A percentile compares a stretch with the other conserved stretches of the same genome.
Evolutionary conservation across 1,140 invertebrate genomes (phyloP).

Genomic region (Eueides isabella): DNA sequence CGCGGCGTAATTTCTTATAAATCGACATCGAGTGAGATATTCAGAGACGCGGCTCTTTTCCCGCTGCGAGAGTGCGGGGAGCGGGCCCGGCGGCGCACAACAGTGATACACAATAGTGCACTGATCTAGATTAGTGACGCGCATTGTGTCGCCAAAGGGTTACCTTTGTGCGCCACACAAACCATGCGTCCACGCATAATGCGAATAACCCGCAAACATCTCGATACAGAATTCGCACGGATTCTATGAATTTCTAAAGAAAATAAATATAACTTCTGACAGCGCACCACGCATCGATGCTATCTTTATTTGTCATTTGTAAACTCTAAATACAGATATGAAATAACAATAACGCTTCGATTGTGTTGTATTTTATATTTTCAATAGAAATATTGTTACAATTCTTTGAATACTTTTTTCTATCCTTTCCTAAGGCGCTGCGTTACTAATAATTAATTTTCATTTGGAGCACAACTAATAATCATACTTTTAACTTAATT

Average conservation of each 20-base stretch:
- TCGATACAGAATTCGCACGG: slow-evolving; percentile 72
- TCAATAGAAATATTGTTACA: slow-evolving; percentile 28
- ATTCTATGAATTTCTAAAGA: slow-evolving; percentile 81
- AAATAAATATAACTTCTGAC: slow-evolving; percentile 82
- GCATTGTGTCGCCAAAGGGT: slow-evolving; percentile 80
- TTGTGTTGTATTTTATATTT: slow-evolving; percentile 26
- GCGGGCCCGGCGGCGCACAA: slow-evolving; percentile 47
- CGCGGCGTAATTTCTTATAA: slow-evolving; percentile 77
- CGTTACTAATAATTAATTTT: slow-evolving; percentile 59
- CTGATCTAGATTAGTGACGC: slow-evolving; percentile 81
- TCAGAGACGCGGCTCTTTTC: slow-evolving; percentile 58
- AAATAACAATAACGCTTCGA: slow-evolving; percentile 54
- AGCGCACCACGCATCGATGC: slow-evolving; percentile 70
- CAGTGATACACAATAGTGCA: slow-evolving; percentile 71
- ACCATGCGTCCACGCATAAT: slow-evolving; percentile 65
- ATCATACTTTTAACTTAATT: slow-evolving; percentile 75
- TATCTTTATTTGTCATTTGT: slow-evolving; percentile 77
- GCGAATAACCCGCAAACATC: slow-evolving; percentile 73
- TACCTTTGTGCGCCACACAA: slow-evolving; percentile 65
- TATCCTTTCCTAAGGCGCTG: slow-evolving; percentile 20
- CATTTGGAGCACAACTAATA: slow-evolving; percentile 53
- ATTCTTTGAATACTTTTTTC: slow-evolving; percentile 30
- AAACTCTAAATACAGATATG: slow-evolving; percentile 63
- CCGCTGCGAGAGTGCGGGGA: slow-evolving; percentile 55
- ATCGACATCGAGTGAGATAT: slow-evolving; percentile 79